Base-by-base conservation (phyloP, 2,113 vertebrate genomes). In the Mastomys natalensis region DNA sequence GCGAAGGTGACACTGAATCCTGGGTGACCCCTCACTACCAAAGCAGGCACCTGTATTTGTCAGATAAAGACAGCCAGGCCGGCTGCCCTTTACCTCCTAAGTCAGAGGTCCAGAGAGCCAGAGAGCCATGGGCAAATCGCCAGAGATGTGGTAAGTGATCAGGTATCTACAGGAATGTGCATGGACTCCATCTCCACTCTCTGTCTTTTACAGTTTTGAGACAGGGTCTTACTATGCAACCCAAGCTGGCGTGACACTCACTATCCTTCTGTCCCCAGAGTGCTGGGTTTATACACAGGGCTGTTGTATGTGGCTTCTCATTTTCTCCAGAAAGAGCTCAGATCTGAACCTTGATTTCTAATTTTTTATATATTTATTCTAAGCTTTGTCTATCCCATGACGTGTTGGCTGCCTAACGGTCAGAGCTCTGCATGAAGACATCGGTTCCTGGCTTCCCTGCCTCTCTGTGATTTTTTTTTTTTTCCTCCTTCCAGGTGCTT, bases 401-500 rank as follows among this genome's bases (percentile, higher is more conserved):
- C 5, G 4, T 10, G 12, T 7, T 55, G 11, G 17, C 22, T 78
- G 5, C 40, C 53, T 70, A 77, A 51, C 34, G 31, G 78, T 19
- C 58, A 22, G n/a, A 26, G 16, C 29, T 66, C 37, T 45, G 19
- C 51, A 21, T 13, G 12, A n/a, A 55, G 31, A n/a, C 13, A 1
- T 58, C 3, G 2, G 12, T 26, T 72, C 37, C 22, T 16, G 40
- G 16, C 45, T 77, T n/a, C 62, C 40, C 11, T 26, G 22, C 11
- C 24, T 90, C 62, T 80, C 31, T 60, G 1, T 89, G 51, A 45
- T 2, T 43, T 68, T 68, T 96, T 48, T 87, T 95, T 84, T 48
- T 87, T 95, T 84, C 15, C 13, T 29, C 60, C 53, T 87, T 92
- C 64, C 91, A 99, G 98, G 98, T 97, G 88, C 76, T 5, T 98